Conservation (phyloP, 2,888 invertebrate genomes). For the Leptinotarsa haldemani region DNA sequence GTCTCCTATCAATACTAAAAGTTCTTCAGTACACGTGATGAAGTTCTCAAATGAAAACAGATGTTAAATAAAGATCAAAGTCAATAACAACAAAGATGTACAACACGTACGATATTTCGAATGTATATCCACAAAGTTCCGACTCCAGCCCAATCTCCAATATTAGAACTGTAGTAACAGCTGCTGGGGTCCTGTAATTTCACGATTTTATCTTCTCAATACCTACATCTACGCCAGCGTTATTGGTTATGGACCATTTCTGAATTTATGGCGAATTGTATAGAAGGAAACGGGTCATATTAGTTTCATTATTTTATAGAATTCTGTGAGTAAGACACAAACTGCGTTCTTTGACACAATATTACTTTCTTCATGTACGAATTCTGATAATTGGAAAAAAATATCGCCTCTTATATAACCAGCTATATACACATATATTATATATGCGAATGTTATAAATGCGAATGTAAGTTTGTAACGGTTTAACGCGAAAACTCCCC, state of each 20-base stretch:
- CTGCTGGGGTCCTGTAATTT: slow-evolving; percentile 21
- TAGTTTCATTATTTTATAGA: background rate
- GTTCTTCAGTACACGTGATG: background rate
- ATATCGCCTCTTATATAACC: too few relatives aligned
- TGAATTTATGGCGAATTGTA: slow-evolving; percentile 6
- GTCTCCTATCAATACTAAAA: too few relatives aligned
- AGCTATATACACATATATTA: too few relatives aligned
- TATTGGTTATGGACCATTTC: slow-evolving; percentile 13
- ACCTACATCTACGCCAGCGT: slow-evolving; percentile 11
- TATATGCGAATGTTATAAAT: too few relatives aligned
- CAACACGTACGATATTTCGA: slow-evolving; percentile 8
- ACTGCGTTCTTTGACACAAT: background rate
- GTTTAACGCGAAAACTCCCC: too few relatives aligned
- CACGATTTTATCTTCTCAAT: slow-evolving; percentile 10
- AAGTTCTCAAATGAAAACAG: background rate
- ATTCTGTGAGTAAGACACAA: background rate
- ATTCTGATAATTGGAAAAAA: background rate
- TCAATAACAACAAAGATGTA: slow-evolving; percentile 1
- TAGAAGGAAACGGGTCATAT: background rate
- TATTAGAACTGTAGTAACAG: slow-evolving; percentile 16
- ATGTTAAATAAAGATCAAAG: background rate
- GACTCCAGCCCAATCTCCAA: slow-evolving; percentile 7
- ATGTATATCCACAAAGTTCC: slow-evolving; percentile 2
- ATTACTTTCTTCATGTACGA: background rate
- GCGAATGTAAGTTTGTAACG: too few relatives aligned